Evolutionary conservation across 2,888 invertebrate genomes (phyloP).

Genomic region (Octodonta nipae): DNA sequence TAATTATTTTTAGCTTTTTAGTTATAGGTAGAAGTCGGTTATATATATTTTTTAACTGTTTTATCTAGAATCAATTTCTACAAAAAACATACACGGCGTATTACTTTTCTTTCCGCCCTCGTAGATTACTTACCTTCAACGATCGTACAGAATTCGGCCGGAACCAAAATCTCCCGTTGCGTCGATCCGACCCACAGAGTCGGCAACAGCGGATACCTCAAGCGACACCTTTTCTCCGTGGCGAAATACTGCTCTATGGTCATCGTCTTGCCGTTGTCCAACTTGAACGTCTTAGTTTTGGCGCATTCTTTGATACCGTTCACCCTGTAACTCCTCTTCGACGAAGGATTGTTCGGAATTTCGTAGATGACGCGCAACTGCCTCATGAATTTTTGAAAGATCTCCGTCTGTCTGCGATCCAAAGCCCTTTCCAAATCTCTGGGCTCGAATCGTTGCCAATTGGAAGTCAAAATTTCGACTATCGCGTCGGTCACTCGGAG

Average conservation of each 20-base stretch:
- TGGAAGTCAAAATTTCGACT: slow-evolving; percentile 9
- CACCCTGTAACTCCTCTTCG: slow-evolving; percentile 36
- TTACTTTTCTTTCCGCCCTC: too few species aligned
- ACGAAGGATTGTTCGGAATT: slow-evolving; percentile 33
- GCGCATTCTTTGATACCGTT: slow-evolving; percentile 34
- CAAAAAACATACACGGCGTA: too few species aligned
- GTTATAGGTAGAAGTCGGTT: too few species aligned
- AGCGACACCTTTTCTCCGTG: slow-evolving; percentile 28
- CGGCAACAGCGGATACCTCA: slow-evolving; percentile 55
- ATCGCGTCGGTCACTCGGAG: slow-evolving; percentile 36
- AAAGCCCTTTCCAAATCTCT: slow-evolving; percentile 11
- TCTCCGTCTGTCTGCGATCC: slow-evolving; percentile 13
- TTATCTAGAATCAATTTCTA: too few species aligned
- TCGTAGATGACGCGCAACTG: slow-evolving; percentile 35
- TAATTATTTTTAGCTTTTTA: too few species aligned
- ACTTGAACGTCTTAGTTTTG: slow-evolving; percentile 28
- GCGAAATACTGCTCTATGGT: slow-evolving; percentile 40
- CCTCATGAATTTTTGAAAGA: slow-evolving; percentile 15
- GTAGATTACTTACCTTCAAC: too few species aligned
- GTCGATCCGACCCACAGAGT: slow-evolving; percentile 60
- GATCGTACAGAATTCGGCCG: slow-evolving; percentile 71
- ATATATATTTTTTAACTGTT: too few species aligned
- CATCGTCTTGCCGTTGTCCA: slow-evolving; percentile 18
- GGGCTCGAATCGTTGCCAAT: slow-evolving; percentile 4
- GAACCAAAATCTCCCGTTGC: slow-evolving; percentile 58